Conservation (phyloP, 2,888 invertebrate genomes). For the Meiosimyza decipiens region DNA sequence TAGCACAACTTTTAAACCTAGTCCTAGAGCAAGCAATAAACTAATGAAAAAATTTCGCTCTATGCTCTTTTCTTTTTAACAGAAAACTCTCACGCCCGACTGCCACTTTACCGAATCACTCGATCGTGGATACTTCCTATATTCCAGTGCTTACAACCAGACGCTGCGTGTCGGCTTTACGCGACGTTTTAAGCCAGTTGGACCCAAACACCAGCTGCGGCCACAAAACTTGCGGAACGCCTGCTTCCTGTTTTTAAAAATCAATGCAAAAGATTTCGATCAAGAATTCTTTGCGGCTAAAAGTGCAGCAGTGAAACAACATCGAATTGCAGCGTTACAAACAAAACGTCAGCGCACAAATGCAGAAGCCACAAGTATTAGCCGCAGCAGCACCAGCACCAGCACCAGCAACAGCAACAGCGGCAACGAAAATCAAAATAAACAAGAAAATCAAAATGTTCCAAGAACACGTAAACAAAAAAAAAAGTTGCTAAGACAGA, state of each 20-base stretch:
- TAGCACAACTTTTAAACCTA: neutral
- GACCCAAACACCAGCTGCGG: conserved; percentile 52
- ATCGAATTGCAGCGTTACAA: conserved; percentile 37
- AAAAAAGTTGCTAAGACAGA: conserved; percentile 1
- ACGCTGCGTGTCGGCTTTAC: conserved; percentile 59
- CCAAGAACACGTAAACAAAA: conserved; percentile 9
- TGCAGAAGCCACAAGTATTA: neutral
- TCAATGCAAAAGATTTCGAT: conserved; percentile 51
- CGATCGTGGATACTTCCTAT: conserved; percentile 57
- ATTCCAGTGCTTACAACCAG: conserved; percentile 56
- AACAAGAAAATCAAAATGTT: neutral
- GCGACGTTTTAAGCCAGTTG: conserved; percentile 55
- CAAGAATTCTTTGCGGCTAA: conserved; percentile 40
- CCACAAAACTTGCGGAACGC: conserved; percentile 50
- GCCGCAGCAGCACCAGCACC: conserved; percentile 23
- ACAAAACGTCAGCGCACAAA: conserved; percentile 33
- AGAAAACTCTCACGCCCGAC: conserved; percentile 60
- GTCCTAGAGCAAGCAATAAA: neutral
- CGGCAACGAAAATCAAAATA: conserved; percentile 35
- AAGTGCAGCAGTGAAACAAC: conserved; percentile 33
- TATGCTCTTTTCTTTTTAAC: conserved; percentile 34
- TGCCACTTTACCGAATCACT: conserved; percentile 61
- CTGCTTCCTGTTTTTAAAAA: conserved; percentile 56
- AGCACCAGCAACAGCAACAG: conserved; percentile 28
- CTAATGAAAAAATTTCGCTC: conserved; percentile 1